Percentiles rank a stretch among this genome's conserved stretches.
phyloP scores from a whole-genome alignment of 30 jellyfish, hydroid and myxozoan species.

The Catostylus mosaicus region DNA sequence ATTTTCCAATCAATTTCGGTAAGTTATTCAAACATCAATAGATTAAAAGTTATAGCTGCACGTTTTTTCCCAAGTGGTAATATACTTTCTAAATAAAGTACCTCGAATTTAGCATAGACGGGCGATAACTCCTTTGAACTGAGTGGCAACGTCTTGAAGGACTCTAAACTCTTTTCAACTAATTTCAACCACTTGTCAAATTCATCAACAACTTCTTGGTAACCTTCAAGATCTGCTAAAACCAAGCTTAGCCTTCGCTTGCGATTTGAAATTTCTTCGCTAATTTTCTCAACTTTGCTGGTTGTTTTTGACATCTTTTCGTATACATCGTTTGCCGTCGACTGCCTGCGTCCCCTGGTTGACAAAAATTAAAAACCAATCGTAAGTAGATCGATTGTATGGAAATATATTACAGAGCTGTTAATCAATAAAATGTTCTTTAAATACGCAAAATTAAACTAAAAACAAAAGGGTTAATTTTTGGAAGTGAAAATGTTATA shows the following conservation, averaged over 20 bases:
- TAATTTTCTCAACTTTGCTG: constrained; percentile 43
- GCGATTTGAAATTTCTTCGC: constrained; percentile 67
- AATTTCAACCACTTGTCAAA: constrained; percentile 90
- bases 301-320: constrained; percentile 53
- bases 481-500: no score
- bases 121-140: constrained; percentile 57
- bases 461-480: no score
- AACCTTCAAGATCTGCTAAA: constrained; percentile 61
- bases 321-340: constrained; percentile 70
- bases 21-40: no score
- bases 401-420: no score
- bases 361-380: background rate
- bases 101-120: constrained; percentile 38
- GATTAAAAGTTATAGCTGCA: no score
- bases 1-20: no score
- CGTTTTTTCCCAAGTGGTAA: no score
- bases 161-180: constrained; percentile 70
- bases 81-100: no score
- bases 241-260: constrained; percentile 42
- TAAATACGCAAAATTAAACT: no score
- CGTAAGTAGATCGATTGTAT: background rate
- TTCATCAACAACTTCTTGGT: constrained; percentile 66
- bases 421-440: no score
- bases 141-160: constrained; percentile 78
- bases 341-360: constrained; percentile 60